Evolutionary conservation across 2,797 vertebrate species (phyloP).

Genomic region (Peromyscus aztecus): DNA sequence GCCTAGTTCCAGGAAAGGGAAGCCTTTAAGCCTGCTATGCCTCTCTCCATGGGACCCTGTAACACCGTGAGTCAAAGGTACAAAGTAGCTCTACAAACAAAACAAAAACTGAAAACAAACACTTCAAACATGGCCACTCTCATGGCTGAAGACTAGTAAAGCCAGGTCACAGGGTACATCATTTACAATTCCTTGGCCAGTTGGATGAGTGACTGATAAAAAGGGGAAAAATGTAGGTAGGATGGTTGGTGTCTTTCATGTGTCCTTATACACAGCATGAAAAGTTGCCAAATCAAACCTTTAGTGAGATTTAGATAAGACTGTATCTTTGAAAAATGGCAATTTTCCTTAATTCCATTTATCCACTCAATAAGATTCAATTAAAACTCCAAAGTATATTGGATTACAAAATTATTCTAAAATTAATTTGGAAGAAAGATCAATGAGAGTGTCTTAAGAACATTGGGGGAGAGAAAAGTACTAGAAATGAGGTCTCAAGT

Average conservation of each 20-base stretch:
- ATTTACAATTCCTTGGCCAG: background rate
- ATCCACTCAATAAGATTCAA: background rate
- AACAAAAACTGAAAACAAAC: background rate
- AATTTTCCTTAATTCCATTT: background rate
- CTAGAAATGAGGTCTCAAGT: background rate
- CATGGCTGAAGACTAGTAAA: background rate
- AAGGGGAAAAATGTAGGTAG: background rate
- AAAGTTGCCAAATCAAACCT: background rate
- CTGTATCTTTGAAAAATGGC: background rate
- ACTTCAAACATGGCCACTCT: slow-evolving; percentile 2
- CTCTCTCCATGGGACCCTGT: background rate
- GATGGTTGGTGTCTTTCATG: background rate
- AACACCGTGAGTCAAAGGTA: background rate
- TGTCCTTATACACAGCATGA: background rate
- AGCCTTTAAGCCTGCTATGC: background rate
- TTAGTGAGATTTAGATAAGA: background rate
- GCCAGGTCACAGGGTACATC: background rate
- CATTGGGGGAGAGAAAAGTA: background rate
- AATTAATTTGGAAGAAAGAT: background rate
- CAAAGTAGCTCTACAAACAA: background rate
- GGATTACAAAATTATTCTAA: background rate
- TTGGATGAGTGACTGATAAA: background rate
- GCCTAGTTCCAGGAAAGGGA: background rate
- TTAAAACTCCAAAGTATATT: background rate
- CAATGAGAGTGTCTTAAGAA: background rate